Evolutionary conservation across 2,888 invertebrate species (phyloP), one percentile per base, ranked within the genome.

Genomic region (Drosophila atripex): DNA sequence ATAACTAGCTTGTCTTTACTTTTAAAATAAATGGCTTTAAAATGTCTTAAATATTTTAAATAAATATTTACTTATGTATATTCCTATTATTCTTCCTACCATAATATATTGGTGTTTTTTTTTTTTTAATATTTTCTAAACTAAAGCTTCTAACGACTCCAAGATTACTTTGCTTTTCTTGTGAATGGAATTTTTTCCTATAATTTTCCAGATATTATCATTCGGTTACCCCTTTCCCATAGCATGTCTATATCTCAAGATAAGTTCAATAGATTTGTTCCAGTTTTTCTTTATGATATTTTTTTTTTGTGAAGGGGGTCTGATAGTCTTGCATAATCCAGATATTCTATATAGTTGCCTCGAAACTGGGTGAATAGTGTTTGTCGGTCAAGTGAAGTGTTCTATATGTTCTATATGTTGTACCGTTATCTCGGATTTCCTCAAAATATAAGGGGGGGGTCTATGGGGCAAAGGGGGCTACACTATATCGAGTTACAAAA

Each of bases 371-470:
- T 64, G 64, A 65, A 25, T 55, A 9, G 46, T 8, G 57, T 63
- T 64, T 64, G 64, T 64, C 64, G 64, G 64, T 64, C 64, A 64
- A 64, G 64, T 53, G 46, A 64, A 69, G 47, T 69, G 70, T 46
- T 68, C 52, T 41, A 58, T 41, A 58, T 23, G 14, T 16, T 39
- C 39, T 52, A 30, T 41, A 23, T 43, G 23, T 39, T 23, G 39
- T 54, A 57, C 71, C 63, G 82, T 85, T 75, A 80, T 85, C 80
- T 80, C 83, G 68, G 60, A 71, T 85, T 80, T 77, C 83, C 66
- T 38, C 30, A 9, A 45, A 21, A 32, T 32, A n/a, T 32, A 12
- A 14, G 45, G 14, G 25, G 25, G 54, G 14, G 21, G 54, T 9
- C 30, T 14, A 11, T 35, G 55, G 45, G 45, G 7, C 39, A 8